Evolutionary conservation across 1,140 invertebrate species (phyloP).

Genomic region (Drosophila hydei): DNA sequence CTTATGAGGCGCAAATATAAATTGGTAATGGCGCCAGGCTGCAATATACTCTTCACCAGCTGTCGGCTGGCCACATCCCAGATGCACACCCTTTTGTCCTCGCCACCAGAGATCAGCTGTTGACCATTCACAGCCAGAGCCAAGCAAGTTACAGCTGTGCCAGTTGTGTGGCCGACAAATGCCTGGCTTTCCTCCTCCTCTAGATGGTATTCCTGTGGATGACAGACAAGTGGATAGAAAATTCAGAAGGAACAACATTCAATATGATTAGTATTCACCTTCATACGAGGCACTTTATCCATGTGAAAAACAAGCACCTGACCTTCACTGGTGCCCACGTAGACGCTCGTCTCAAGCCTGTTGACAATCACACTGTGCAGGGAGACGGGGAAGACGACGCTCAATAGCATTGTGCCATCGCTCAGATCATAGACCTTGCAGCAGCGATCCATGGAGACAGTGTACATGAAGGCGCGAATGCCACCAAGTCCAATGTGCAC

Average conservation of each 20-base stretch:
- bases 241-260: background rate
- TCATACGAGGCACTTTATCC: constrained; percentile 86
- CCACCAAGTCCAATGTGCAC: constrained; percentile 88
- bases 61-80: constrained; percentile 92
- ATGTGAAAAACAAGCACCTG: constrained; percentile 88
- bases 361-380: constrained; percentile 90
- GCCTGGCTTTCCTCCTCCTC: constrained; percentile 82
- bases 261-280: constrained; percentile 40
- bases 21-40: constrained; percentile 90
- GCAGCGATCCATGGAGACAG: constrained; percentile 92
- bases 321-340: constrained; percentile 89
- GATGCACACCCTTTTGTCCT: constrained; percentile 89
- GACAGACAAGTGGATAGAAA: background rate
- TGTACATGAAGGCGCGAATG: constrained; percentile 87
- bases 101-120: constrained; percentile 89
- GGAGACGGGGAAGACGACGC: constrained; percentile 89
- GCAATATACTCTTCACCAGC: constrained; percentile 88
- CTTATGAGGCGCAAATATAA: constrained; percentile 86
- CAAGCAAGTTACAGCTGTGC: constrained; percentile 87
- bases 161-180: constrained; percentile 88
- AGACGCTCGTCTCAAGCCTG: constrained; percentile 88
- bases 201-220: constrained; percentile 86
- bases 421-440: constrained; percentile 92
- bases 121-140: constrained; percentile 89
- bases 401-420: constrained; percentile 88